Conservation (phyloP, 2,113 vertebrate genomes). For the Cephalophus harveyi region DNA sequence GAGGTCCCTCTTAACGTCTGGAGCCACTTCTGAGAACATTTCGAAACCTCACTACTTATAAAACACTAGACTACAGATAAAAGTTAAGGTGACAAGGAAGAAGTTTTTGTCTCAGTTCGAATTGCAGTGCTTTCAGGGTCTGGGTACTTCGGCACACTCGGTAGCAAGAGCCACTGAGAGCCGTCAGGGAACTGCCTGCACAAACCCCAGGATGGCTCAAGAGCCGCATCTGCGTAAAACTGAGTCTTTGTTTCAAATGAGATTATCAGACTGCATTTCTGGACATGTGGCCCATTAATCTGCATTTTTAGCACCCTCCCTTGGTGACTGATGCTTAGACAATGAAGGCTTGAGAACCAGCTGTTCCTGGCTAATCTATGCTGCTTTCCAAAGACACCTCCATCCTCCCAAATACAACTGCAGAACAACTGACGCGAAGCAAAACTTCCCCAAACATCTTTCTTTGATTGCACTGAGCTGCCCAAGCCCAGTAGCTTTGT, state of each 20-base stretch:
- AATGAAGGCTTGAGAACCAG: background rate
- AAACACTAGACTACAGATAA: background rate
- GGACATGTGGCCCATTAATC: background rate
- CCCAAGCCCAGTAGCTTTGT: background rate
- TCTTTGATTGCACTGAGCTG: background rate
- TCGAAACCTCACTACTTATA: background rate
- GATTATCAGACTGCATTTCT: background rate
- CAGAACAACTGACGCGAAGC: background rate
- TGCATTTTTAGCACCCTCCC: background rate
- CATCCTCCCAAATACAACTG: background rate
- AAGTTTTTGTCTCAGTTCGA: background rate
- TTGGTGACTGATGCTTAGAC: background rate
- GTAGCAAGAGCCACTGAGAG: background rate
- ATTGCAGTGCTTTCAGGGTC: background rate
- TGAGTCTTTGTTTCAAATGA: background rate
- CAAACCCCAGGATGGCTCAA: background rate
- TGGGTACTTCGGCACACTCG: background rate
- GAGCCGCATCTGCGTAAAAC: background rate
- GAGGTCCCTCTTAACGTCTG: background rate
- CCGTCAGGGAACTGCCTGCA: background rate
- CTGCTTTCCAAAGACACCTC: background rate
- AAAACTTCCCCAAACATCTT: fast-evolving
- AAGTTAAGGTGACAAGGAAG: background rate
- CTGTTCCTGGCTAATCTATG: background rate
- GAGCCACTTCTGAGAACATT: background rate